Evolutionary conservation across 2,888 invertebrate genomes (phyloP).

Genomic region (Hydropsyche betteni): DNA sequence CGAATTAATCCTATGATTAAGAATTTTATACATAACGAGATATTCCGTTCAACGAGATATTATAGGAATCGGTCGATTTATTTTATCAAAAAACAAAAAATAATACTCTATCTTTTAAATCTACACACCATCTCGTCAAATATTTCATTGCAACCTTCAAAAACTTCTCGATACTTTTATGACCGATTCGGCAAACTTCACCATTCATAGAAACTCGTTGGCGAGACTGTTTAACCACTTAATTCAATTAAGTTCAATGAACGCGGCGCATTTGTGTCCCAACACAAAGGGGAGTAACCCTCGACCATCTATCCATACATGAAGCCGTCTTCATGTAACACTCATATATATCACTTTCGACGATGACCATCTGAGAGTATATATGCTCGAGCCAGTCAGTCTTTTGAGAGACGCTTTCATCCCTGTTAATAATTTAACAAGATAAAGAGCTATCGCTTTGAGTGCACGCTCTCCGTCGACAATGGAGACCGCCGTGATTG

Average conservation of each 20-base stretch:
- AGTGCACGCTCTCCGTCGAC: not conserved
- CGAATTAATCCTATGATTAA: too few species aligned
- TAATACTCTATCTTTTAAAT: too few species aligned
- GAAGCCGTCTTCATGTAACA: slow-evolving; percentile 20
- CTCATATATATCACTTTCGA: slow-evolving; percentile 19
- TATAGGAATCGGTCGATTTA: too few species aligned
- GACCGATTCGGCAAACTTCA: not conserved
- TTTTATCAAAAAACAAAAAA: too few species aligned
- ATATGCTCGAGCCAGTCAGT: not conserved
- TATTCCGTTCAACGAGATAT: too few species aligned
- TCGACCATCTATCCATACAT: slow-evolving; percentile 5
- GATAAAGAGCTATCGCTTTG: not conserved
- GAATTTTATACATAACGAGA: too few species aligned
- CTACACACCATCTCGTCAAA: too few species aligned
- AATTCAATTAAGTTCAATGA: slow-evolving; percentile 45
- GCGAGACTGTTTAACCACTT: slow-evolving; percentile 42
- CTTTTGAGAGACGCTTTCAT: not conserved
- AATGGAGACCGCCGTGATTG: not conserved
- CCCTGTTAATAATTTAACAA: slow-evolving; percentile 25
- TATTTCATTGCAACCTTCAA: too few species aligned
- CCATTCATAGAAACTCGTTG: slow-evolving; percentile 21
- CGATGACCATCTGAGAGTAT: not conserved
- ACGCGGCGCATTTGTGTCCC: slow-evolving; percentile 34
- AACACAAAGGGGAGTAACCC: slow-evolving; percentile 37
- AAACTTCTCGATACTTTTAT: too few species aligned